Conservation (phyloP, 2,113 vertebrate genomes). For the human region DNA sequence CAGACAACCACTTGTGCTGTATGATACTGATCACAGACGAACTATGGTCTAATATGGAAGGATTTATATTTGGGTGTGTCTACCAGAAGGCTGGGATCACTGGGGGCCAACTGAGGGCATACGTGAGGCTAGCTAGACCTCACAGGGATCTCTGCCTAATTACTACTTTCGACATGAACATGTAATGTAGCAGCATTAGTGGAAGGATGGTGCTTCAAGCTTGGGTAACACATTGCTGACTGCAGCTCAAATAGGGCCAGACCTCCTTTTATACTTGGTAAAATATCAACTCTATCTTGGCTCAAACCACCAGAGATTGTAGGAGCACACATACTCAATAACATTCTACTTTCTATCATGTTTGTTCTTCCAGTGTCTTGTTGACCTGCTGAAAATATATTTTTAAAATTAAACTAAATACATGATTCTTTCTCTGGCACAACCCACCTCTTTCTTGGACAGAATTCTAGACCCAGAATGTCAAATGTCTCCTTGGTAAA, state of each 20-base stretch:
- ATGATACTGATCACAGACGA: not conserved
- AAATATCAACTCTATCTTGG: too few species aligned
- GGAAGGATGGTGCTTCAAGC: not conserved
- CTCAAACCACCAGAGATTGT: accelerated
- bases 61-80: not conserved
- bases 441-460: not conserved
- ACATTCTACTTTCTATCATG: too few species aligned
- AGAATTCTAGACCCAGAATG: too few species aligned
- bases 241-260: not conserved
- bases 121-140: not conserved
- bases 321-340: accelerated
- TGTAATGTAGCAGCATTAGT: accelerated
- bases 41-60: not conserved
- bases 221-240: not conserved
- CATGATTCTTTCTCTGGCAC: not conserved
- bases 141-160: accelerated
- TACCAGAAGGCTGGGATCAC: not conserved
- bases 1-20: not conserved
- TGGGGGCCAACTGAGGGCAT: not conserved
- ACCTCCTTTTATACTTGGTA: not conserved
- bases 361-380: not conserved
- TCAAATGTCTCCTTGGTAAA: not conserved
- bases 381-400: too few species aligned
- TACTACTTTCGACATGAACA: not conserved
- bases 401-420: not conserved